Evolutionary conservation across 2,888 invertebrate genomes (phyloP).

Genomic region (Hirtodrosophila alboralis): DNA sequence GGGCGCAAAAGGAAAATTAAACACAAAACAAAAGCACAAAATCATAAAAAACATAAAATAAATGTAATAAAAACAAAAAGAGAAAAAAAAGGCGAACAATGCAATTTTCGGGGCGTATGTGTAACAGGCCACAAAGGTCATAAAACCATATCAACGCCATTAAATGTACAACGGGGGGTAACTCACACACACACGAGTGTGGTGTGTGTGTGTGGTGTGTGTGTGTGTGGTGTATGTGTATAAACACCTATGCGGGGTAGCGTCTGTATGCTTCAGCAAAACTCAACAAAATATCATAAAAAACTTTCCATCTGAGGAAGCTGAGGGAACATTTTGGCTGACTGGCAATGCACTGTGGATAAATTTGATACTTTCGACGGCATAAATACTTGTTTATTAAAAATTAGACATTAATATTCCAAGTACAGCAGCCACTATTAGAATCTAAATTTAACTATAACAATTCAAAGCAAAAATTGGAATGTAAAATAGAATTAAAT

Average conservation of each 20-base stretch:
- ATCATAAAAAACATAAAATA: conserved; percentile 80
- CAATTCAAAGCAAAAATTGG: too few relatives aligned
- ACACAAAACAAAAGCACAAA: conserved; percentile 59
- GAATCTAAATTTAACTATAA: too few relatives aligned
- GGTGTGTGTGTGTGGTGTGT: conserved; percentile 22
- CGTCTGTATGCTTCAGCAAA: not conserved
- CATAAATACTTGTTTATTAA: too few relatives aligned
- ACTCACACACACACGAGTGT: conserved; percentile 16
- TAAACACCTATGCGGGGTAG: conserved; percentile 58
- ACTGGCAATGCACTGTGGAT: not conserved
- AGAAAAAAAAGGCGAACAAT: conserved; percentile 69
- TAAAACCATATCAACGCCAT: conserved; percentile 83
- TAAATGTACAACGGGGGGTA: conserved; percentile 75
- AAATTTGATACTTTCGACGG: too few relatives aligned
- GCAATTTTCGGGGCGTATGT: conserved; percentile 78
- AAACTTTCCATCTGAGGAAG: conserved; percentile 42
- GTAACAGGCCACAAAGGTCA: conserved; percentile 81
- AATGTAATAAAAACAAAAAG: conserved; percentile 65
- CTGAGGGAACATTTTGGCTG: conserved; percentile 7
- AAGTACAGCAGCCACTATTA: too few relatives aligned
- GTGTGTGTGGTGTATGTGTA: conserved; percentile 27
- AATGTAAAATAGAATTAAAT: too few relatives aligned
- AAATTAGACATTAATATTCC: too few relatives aligned
- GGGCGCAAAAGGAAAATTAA: conserved; percentile 58
- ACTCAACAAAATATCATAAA: conserved; percentile 69